phyloP scores from a whole-genome alignment of 1,140 invertebrate species.

The Harpegnathos saltator region DNA sequence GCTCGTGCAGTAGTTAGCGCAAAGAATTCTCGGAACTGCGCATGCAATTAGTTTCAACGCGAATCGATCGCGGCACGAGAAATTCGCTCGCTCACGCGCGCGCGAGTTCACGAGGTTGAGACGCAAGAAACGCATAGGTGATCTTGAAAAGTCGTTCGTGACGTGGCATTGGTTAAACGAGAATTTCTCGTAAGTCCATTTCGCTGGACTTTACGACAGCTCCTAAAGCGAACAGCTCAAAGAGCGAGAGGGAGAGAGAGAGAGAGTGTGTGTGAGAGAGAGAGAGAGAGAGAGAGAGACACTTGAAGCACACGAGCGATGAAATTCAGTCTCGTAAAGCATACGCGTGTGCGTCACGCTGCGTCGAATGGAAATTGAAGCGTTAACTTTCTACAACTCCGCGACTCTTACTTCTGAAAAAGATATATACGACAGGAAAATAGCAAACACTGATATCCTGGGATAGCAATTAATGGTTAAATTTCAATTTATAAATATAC shows the following conservation, averaged over 20 bases:
- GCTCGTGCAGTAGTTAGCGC: constrained; percentile 20
- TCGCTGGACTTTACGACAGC: not conserved
- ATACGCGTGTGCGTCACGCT: too few relatives aligned
- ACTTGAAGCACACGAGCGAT: not conserved
- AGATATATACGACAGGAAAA: too few relatives aligned
- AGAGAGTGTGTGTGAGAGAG: too few relatives aligned
- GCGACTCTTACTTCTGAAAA: too few relatives aligned
- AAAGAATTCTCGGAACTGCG: constrained; percentile 59
- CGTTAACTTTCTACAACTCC: too few relatives aligned
- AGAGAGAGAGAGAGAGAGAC: too few relatives aligned
- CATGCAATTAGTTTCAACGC: constrained; percentile 53
- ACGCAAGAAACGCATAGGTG: constrained; percentile 16
- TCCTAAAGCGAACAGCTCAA: not conserved
- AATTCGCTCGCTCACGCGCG: constrained; percentile 16
- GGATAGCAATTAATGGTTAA: too few relatives aligned
- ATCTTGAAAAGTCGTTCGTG: constrained; percentile 31
- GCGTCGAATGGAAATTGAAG: too few relatives aligned
- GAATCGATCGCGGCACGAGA: constrained; percentile 48
- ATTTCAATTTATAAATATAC: too few relatives aligned
- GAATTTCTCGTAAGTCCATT: not conserved
- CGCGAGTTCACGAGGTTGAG: not conserved
- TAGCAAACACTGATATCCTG: too few relatives aligned
- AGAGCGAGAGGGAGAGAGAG: too few relatives aligned
- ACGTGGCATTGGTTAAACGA: constrained; percentile 13
- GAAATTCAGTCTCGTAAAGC: not conserved